A percentile compares a stretch with the other conserved stretches of the same genome.
phyloP scores from a whole-genome alignment of 2,113 vertebrate species.

The Hemicordylus capensis region DNA sequence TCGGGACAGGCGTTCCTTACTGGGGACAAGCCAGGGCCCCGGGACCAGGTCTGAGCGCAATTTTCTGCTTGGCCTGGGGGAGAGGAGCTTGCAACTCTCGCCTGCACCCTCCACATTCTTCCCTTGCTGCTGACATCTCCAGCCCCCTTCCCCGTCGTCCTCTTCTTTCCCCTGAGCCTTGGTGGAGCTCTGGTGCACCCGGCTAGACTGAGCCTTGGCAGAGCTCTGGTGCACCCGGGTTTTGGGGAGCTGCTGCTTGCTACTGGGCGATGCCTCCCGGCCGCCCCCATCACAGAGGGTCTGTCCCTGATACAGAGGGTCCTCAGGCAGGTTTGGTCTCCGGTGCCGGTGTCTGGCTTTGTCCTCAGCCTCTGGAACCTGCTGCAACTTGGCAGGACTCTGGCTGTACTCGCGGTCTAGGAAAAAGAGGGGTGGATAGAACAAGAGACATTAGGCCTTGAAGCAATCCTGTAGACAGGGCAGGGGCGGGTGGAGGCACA shows the following conservation, averaged over 20 bases:
- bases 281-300: neutral
- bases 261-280: neutral
- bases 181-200: neutral
- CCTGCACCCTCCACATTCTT: neutral
- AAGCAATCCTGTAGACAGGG: too few species aligned
- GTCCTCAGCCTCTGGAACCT: constrained; percentile 1
- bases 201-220: neutral
- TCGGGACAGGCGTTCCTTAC: constrained; percentile 22
- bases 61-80: neutral
- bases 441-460: neutral
- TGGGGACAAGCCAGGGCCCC: constrained; percentile 18
- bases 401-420: constrained; percentile 9
- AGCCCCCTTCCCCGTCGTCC: neutral
- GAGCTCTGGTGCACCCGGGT: neutral
- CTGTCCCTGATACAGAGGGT: neutral
- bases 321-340: neutral
- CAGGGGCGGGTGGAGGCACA: neutral
- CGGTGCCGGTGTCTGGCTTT: neutral
- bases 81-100: neutral
- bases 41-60: neutral
- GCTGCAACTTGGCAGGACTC: neutral
- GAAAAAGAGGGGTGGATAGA: neutral
- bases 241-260: neutral
- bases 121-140: neutral
- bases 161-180: neutral